Conservation (phyloP, 1,140 invertebrate genomes). For the Micrasema minimum region DNA sequence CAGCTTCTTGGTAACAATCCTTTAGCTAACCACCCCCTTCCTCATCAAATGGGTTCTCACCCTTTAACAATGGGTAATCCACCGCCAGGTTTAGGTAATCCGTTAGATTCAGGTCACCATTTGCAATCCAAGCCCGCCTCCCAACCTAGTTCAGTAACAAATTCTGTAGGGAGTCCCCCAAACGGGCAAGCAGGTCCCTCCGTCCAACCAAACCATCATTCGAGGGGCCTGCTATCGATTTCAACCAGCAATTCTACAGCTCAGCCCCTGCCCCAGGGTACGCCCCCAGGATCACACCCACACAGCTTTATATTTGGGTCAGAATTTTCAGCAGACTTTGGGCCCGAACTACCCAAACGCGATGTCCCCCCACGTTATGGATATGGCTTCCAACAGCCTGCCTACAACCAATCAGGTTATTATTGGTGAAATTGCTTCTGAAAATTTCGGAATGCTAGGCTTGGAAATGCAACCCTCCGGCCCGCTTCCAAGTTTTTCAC, state of each 20-base stretch:
- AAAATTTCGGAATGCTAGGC: slow-evolving; percentile 63
- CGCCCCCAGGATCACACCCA: slow-evolving; percentile 70
- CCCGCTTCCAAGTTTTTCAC: slow-evolving; percentile 72
- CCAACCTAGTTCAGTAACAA: slow-evolving; percentile 57
- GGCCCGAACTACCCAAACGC: slow-evolving; percentile 79
- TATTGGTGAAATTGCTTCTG: slow-evolving; percentile 73
- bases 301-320: slow-evolving; percentile 68
- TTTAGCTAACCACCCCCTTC: slow-evolving; percentile 66
- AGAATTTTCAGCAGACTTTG: slow-evolving; percentile 70
- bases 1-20: slow-evolving; percentile 65
- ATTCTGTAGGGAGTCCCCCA: slow-evolving; percentile 80
- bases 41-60: slow-evolving; percentile 67
- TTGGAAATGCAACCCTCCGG: slow-evolving; percentile 65
- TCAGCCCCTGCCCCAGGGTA: slow-evolving; percentile 67
- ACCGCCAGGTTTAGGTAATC: slow-evolving; percentile 65
- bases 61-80: slow-evolving; percentile 67
- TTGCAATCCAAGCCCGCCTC: slow-evolving; percentile 53
- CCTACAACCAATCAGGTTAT: slow-evolving; percentile 73
- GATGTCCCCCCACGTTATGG: slow-evolving; percentile 84
- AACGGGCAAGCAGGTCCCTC: slow-evolving; percentile 88
- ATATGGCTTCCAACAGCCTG: slow-evolving; percentile 76
- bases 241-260: slow-evolving; percentile 69
- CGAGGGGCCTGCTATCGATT: slow-evolving; percentile 85
- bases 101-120: slow-evolving; percentile 59
- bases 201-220: slow-evolving; percentile 76